phyloP scores from a whole-genome alignment of 1,140 invertebrate genomes.

The Neodiprion virginianus region DNA sequence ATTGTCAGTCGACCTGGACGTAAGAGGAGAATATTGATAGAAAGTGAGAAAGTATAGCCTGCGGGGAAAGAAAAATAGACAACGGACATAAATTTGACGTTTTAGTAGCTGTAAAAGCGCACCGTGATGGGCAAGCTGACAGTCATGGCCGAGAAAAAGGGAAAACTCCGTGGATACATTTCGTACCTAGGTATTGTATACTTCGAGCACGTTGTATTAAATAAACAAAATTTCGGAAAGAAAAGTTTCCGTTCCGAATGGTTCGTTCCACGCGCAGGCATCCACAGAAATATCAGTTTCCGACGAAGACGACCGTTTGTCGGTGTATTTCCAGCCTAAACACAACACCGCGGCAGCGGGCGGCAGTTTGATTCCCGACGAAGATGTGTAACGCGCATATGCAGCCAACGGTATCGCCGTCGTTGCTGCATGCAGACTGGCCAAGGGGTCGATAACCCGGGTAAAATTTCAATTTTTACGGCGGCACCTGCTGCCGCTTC shows the following conservation, averaged over 20 bases:
- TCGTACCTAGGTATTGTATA: not conserved
- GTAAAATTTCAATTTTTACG: not conserved
- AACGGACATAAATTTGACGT: no score
- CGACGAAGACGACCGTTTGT: not conserved
- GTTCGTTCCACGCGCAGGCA: not conserved
- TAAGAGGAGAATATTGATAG: no score
- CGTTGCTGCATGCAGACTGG: no score
- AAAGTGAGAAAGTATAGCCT: no score
- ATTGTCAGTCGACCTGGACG: no score
- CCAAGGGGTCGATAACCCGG: not conserved
- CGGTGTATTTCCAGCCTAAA: constrained; percentile 1
- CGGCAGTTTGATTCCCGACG: not conserved
- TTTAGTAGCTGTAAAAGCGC: no score
- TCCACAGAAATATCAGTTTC: not conserved
- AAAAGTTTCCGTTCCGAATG: not conserved
- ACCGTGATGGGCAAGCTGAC: no score
- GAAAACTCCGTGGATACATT: not conserved
- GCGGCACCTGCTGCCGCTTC: not conserved
- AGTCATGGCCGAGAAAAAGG: no score
- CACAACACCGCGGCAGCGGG: not conserved
- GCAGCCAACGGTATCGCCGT: no score
- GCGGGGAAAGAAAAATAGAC: no score
- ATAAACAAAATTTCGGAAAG: not conserved
- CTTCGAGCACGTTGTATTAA: not conserved
- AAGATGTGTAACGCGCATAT: no score